A percentile compares a stretch with the other conserved stretches of the same genome.
These are phyloP conservation scores for Cheirogaleus major DNA, from an alignment of 2,797 vertebrate genomes.

Conservation along the genomic window DNA sequence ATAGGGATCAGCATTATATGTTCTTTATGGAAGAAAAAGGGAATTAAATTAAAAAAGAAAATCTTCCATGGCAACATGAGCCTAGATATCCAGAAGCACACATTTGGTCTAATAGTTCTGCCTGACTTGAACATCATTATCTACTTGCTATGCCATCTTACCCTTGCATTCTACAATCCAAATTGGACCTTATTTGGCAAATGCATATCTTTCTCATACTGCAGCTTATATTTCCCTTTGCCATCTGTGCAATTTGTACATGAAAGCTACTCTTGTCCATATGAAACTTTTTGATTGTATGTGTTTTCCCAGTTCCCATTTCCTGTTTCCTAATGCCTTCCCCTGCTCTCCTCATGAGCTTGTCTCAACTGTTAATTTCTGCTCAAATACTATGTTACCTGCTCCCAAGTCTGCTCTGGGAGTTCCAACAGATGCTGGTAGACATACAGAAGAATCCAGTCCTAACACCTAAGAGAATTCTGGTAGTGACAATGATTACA, in stretches of 20 bases:
- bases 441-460: not conserved
- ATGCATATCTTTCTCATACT: not conserved
- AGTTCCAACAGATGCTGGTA: not conserved
- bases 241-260: not conserved
- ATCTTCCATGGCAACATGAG: not conserved
- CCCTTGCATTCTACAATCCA: not conserved
- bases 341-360: not conserved
- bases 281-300: not conserved
- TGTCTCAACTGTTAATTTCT: not conserved
- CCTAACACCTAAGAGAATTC: not conserved
- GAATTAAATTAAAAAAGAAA: not conserved
- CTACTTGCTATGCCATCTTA: not conserved
- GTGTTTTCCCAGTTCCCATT: not conserved
- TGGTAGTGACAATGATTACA: not conserved
- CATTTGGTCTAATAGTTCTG: not conserved
- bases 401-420: not conserved
- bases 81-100: not conserved
- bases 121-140: not conserved
- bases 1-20: not conserved
- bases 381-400: not conserved
- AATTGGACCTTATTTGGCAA: not conserved
- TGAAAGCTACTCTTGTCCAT: not conserved
- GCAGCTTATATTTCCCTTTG: not conserved
- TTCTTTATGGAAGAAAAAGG: not conserved
- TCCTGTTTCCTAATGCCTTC: not conserved